Evolutionary conservation across 2,888 invertebrate genomes (phyloP).

Genomic region (Cerastis rubricosa): DNA sequence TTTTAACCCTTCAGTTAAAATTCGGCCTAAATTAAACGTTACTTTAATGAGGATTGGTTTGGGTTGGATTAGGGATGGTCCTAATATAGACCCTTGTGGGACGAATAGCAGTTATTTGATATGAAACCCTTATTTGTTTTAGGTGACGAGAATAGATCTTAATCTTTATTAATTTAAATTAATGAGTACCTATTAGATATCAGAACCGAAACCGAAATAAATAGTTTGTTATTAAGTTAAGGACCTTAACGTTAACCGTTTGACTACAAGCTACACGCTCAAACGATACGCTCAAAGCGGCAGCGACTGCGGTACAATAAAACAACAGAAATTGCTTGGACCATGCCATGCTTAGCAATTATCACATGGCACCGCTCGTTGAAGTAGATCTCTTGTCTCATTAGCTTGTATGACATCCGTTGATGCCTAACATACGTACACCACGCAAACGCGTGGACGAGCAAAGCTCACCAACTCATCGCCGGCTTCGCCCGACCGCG

Average conservation of each 20-base stretch:
- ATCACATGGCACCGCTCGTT: neutral
- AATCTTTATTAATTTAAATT: constrained; percentile 14
- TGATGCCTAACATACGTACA: neutral
- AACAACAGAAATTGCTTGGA: neutral
- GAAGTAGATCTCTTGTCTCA: neutral
- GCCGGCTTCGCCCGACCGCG: neutral
- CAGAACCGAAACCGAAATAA: neutral
- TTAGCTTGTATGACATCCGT: neutral
- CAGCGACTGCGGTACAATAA: neutral
- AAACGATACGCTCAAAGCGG: neutral
- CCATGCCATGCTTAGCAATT: neutral
- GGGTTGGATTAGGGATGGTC: constrained; percentile 47
- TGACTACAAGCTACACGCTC: neutral
- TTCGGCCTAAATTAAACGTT: constrained; percentile 53
- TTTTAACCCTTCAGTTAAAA: constrained; percentile 61
- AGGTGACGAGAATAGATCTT: constrained; percentile 9
- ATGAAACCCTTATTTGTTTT: constrained; percentile 28
- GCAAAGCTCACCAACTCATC: neutral
- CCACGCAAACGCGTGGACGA: neutral
- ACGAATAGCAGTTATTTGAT: constrained; percentile 26
- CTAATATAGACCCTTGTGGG: constrained; percentile 44
- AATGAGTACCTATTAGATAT: neutral
- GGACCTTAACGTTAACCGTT: neutral
- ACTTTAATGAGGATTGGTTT: constrained; percentile 56
- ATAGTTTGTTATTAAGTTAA: neutral